phyloP scores from a whole-genome alignment of 35 echinoderm and acorn worm genomes.

The Anneissia japonica region DNA sequence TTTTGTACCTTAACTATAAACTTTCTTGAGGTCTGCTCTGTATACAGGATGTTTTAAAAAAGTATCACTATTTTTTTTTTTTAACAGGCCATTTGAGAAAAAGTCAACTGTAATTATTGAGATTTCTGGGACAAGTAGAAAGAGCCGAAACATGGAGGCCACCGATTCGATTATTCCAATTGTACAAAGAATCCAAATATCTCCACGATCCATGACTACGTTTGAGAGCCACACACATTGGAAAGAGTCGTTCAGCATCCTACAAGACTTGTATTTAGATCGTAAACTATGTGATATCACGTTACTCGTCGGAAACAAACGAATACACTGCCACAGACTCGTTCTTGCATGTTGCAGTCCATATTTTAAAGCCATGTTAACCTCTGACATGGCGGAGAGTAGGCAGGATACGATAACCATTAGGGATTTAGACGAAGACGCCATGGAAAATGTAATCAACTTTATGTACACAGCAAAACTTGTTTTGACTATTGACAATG shows the following conservation, averaged over 20 bases:
- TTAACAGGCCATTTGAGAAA: not conserved
- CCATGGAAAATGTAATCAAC: conserved; percentile 58
- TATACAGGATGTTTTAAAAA: not conserved
- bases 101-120: not conserved
- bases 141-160: not conserved
- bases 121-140: not conserved
- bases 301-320: conserved; percentile 41
- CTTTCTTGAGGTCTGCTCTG: not conserved
- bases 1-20: too few species aligned
- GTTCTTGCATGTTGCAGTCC: conserved; percentile 84
- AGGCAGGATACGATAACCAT: conserved; percentile 51
- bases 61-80: not conserved
- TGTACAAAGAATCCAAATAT: not conserved
- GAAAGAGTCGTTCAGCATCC: conserved; percentile 66
- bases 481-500: conserved; percentile 73
- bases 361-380: conserved; percentile 95
- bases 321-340: conserved; percentile 73
- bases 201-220: conserved; percentile 40
- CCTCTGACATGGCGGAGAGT: conserved; percentile 87
- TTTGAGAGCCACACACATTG: conserved; percentile 84
- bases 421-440: conserved; percentile 80
- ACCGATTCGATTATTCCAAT: not conserved
- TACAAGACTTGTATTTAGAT: conserved; percentile 68
- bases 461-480: conserved; percentile 96
- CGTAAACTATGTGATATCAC: conserved; percentile 71